Base-by-base conservation (phyloP, 2,797 vertebrate species). In the Crenichthys baileyi region DNA sequence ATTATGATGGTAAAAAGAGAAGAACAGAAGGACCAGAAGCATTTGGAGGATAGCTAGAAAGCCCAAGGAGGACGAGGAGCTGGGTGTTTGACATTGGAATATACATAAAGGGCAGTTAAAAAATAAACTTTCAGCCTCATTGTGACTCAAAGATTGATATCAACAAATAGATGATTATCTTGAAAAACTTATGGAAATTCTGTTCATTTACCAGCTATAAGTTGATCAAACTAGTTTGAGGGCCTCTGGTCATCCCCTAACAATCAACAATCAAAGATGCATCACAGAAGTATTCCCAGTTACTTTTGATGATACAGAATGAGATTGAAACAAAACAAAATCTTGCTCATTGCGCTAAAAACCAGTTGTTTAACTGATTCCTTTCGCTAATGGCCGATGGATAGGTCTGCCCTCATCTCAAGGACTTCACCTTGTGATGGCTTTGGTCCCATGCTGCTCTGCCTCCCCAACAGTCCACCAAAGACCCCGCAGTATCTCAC, bases 401-500 rank as follows among this genome's bases (percentile, higher is more conserved):
- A 84, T 89, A 55, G 81, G 77, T 63, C 84, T 83, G 80, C 80
- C 82, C 73, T 84, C 83, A 77, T 78, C 80, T 79, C 53, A 50
- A 79, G 86, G 65, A 76, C 72, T 80, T 90, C 73, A 61, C 86
- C 86, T 88, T 83, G 77, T 71, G n/a, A 81, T 84, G 79, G 78
- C 76, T 84, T 83, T 51, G 75, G 81, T 84, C 88, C 63, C 80
- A 79, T 5, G 72, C 87, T 83, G 82, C 80, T 86, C 70, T 71
- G 46, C 82, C 90, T 82, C 81, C 77, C 76, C 65, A 24, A 81
- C 87, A 65, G 81, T 89, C 87, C 87, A 91, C 90, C 84, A 85
- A 81, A 91, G 88, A 89, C 86, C 89, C 84, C 70, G 85, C 85
- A 82, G 83, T 86, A 87, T 91, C 87, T 93, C 90, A 89, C 90